Percentiles rank a stretch among this genome's conserved stretches.
phyloP scores from a whole-genome alignment of 2,113 vertebrate genomes.

The Paedocypris sp. region DNA sequence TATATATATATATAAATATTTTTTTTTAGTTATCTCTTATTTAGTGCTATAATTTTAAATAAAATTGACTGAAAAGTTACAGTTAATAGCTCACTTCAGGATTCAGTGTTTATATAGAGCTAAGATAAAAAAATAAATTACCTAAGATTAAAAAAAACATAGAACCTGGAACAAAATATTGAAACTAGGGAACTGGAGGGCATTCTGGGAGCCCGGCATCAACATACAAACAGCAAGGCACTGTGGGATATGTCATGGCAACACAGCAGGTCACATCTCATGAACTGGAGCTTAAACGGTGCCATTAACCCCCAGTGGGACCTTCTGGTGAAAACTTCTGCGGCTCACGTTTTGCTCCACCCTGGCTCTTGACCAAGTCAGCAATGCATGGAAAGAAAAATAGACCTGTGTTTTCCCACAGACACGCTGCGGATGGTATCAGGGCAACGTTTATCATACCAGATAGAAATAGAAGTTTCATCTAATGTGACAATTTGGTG shows the following conservation, averaged over 20 bases:
- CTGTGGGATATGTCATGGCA: not conserved
- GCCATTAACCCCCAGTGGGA: slow-evolving; percentile 18
- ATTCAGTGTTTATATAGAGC: too few species aligned
- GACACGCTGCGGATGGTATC: too few species aligned
- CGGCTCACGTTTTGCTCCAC: not conserved
- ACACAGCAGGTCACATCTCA: slow-evolving; percentile 3
- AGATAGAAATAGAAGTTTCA: too few species aligned
- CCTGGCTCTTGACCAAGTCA: slow-evolving; percentile 7
- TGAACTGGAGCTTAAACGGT: not conserved
- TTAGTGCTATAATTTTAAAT: too few species aligned
- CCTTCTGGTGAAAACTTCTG: not conserved
- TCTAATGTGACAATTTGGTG: too few species aligned
- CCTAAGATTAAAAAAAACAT: too few species aligned
- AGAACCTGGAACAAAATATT: not conserved
- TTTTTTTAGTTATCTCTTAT: too few species aligned
- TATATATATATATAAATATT: too few species aligned
- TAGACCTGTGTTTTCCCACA: too few species aligned
- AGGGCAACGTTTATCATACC: too few species aligned
- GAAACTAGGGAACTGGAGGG: not conserved
- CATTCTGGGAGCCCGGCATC: not conserved
- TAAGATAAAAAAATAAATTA: not conserved
- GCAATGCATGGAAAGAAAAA: slow-evolving; percentile 6
- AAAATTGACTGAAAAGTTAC: too few species aligned
- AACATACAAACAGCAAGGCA: not conserved
- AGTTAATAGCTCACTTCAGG: too few species aligned